Evolutionary conservation across 2,113 vertebrate species (phyloP).

Genomic region (Sigmodon hispidus): DNA sequence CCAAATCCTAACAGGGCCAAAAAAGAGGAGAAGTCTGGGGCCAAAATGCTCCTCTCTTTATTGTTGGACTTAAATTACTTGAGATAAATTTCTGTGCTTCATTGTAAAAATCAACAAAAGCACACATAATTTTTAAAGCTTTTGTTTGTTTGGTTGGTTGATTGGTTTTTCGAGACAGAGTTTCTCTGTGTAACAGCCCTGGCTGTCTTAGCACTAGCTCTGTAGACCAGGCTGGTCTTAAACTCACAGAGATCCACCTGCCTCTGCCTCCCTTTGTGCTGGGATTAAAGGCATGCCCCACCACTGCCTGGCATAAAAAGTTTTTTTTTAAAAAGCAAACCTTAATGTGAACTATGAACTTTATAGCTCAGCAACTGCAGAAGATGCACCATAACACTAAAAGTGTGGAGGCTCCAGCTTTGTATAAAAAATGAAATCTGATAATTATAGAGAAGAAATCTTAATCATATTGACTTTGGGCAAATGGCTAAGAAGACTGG

Average conservation of each 20-base stretch:
- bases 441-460: not conserved
- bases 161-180: too few relatives aligned
- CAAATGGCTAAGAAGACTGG: not conserved
- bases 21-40: slow-evolving; percentile 44
- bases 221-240: too few relatives aligned
- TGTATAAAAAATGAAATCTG: slow-evolving; percentile 15
- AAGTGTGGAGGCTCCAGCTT: not conserved
- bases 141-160: too few relatives aligned
- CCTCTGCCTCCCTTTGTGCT: not conserved
- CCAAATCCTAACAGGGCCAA: slow-evolving; percentile 75
- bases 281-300: not conserved
- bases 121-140: slow-evolving; percentile 77
- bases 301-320: not conserved
- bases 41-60: slow-evolving; percentile 58
- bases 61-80: slow-evolving; percentile 87
- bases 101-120: slow-evolving; percentile 88
- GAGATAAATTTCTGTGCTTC: slow-evolving; percentile 84
- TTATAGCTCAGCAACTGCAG: not conserved
- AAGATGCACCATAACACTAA: not conserved
- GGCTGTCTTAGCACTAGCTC: too few relatives aligned
- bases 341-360: not conserved
- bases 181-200: too few relatives aligned
- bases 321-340: not conserved
- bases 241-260: too few relatives aligned
- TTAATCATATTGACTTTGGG: not conserved